Evolutionary conservation across 2,113 vertebrate genomes (phyloP), one percentile per base, ranked within the genome.

Genomic region (Neolamprologus sp.): DNA sequence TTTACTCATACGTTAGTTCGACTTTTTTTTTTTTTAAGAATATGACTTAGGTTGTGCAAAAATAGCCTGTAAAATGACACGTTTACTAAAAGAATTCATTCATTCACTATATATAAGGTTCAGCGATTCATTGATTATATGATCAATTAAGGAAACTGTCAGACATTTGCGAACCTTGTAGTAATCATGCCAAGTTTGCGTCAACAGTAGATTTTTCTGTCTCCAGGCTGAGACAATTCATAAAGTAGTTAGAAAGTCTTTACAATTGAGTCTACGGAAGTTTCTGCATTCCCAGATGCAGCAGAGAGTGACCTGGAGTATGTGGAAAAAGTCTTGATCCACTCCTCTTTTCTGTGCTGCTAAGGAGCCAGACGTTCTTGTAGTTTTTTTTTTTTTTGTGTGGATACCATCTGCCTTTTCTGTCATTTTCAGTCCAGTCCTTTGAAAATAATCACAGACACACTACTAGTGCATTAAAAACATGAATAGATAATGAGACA

Each of bases 81-180:
- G n/a, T 83, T 63, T 37, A 60, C 6, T 60, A 26, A 84, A 23
- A 65, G 19, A 51, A 84, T 19, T 60, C 7, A 4, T 26, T 42
- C 35, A 23, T 89, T 85, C 37, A 21, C 73, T 65, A 71, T 89
- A 88, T 81, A 54, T 23, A 47, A 81, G 54, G 53, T 78, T 65
- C 35, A 68, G 7, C 31, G 21, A 57, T 53, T 63, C 35, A 92
- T 79, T 58, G 71, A 84, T 85, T 78, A 82, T 85, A 57, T 45
- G 7, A 87, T 91, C 63, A 85, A 87, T 93, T 87, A 84, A 87
- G 88, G 82, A 83, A 84, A 87, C 88, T 81, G 81, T 55, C 84
- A 19, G 51, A 82, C 54, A 87, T 86, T 86, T 86, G 71, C 81
- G 71, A 83, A 79, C 81, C 26, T 83, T 73, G 49, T 88, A 65